phyloP scores from a whole-genome alignment of 2,113 vertebrate species.

The Erythrocercus mccallii region DNA sequence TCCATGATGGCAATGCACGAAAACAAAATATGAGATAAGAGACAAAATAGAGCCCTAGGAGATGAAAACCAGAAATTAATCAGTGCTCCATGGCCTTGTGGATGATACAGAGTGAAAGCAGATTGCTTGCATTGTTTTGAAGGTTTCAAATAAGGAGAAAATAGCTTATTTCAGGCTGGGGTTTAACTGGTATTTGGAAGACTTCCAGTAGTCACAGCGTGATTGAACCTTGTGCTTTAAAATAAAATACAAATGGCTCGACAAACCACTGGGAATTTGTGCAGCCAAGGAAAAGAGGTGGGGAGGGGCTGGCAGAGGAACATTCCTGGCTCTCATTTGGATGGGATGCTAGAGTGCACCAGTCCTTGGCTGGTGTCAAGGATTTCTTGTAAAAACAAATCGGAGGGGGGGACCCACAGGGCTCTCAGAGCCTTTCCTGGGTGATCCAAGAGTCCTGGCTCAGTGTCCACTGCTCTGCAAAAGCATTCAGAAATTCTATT shows the following conservation, averaged over 20 bases:
- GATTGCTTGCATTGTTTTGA: constrained; percentile 9
- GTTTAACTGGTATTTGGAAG: constrained; percentile 47
- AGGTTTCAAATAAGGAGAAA: not conserved
- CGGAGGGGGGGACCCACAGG: not conserved
- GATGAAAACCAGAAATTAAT: not conserved
- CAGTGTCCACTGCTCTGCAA: not conserved
- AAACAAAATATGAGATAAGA: not conserved
- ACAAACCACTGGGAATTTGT: not conserved
- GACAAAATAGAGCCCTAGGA: not conserved
- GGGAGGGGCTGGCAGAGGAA: not conserved
- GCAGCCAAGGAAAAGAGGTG: not conserved
- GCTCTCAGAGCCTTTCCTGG: not conserved
- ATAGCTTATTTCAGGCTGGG: not conserved
- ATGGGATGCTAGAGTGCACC: not conserved
- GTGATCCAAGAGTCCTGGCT: not conserved
- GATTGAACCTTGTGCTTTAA: constrained; percentile 1
- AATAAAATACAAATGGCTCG: constrained; percentile 6
- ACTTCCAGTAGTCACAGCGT: not conserved
- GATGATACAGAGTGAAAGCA: not conserved
- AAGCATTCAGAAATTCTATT: not conserved
- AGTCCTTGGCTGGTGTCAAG: not conserved
- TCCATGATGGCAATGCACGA: not conserved
- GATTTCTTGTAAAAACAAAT: not conserved
- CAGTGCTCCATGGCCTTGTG: not conserved
- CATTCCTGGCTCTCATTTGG: not conserved